These are phyloP conservation scores for Macrocentrus cingulum DNA, from an alignment of 1,140 invertebrate genomes.

Conservation along the genomic window DNA sequence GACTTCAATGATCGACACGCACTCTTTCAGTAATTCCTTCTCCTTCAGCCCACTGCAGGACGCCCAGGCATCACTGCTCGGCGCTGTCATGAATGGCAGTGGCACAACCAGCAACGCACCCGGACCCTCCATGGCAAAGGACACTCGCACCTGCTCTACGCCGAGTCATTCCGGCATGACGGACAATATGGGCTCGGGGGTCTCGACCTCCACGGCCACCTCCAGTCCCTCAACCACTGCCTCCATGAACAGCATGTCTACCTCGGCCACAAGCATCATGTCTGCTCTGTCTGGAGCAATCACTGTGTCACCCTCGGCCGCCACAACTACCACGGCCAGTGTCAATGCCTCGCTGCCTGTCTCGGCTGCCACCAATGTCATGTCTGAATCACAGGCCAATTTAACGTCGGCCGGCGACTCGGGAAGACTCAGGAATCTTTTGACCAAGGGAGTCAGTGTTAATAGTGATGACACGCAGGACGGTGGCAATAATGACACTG, in stretches of 20 bases:
- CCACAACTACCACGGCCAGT: conserved; percentile 20
- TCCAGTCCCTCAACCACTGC: not conserved
- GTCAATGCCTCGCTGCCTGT: conserved; percentile 21
- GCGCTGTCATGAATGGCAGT: conserved; percentile 33
- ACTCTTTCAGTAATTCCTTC: conserved; percentile 60
- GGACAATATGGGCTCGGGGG: conserved; percentile 2
- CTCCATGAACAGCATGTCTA: conserved; percentile 29
- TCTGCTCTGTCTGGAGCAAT: conserved; percentile 14
- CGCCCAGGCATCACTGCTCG: conserved; percentile 42
- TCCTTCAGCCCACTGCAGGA: conserved; percentile 64
- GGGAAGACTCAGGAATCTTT: conserved; percentile 67
- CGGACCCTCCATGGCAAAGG: conserved; percentile 1
- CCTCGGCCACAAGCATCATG: conserved; percentile 13
- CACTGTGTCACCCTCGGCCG: conserved; percentile 18
- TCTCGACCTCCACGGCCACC: not conserved
- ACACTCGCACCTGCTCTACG: conserved; percentile 2
- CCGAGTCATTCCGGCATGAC: conserved; percentile 1
- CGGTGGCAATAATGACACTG: conserved; percentile 45
- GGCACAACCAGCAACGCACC: conserved; percentile 20
- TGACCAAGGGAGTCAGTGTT: conserved; percentile 63
- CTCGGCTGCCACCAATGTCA: conserved; percentile 6
- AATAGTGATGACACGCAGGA: conserved; percentile 52
- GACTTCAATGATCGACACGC: conserved; percentile 41
- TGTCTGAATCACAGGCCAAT: conserved; percentile 27
- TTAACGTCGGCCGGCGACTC: conserved; percentile 59